Evolutionary conservation across 2,888 invertebrate species (phyloP), one percentile per base, ranked within the genome.

Genomic region (Caenorhabditis angaria): DNA sequence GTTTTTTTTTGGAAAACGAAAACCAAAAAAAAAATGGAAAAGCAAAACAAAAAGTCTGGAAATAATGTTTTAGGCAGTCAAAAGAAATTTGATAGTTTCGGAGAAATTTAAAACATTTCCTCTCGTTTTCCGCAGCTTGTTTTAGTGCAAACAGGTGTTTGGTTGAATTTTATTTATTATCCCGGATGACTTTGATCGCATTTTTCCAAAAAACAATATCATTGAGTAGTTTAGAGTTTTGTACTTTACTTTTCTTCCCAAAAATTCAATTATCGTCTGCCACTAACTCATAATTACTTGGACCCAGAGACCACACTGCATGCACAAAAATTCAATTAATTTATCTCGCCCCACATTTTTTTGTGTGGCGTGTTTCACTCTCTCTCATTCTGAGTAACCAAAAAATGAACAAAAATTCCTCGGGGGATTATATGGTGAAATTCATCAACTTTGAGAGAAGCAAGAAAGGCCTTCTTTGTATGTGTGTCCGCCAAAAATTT

Each of bases 291-390:
- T 41, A 41, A 41, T 41, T 41, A 41, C 14, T 41, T 41, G 10
- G 3, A 41, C 3, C 41, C 5, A 32, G 32, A 41, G 41, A 14
- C 41, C 6, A 14, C 18, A 41, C 6, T 18, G 41, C 10, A 32
- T 12, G 32, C 5, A 5, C 5, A 32, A 41, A 41, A 41, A 41
- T 41, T 41, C 41, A 41, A 41, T 41, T 41, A 41, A 41, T 41
- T 41, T 41, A 41, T 41, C 41, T 41, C 41, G 10, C 41, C 10
- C 18, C 18, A 18, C 41, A 18, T 12, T 20, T 20, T 27, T 8
- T 27, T 53, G 53, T 53, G 61, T 54, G 20, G 59, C 59, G 59
- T 59, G 1, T 32, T 35, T 32, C 22, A 12, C 24, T n/a, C 18
- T 25, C 3, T 25, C 20, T 22, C 0, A 18, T 3, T 32, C 56